These are phyloP conservation scores for Pyrrhia umbra DNA, from an alignment of 2,888 invertebrate genomes.

Conservation along the genomic window DNA sequence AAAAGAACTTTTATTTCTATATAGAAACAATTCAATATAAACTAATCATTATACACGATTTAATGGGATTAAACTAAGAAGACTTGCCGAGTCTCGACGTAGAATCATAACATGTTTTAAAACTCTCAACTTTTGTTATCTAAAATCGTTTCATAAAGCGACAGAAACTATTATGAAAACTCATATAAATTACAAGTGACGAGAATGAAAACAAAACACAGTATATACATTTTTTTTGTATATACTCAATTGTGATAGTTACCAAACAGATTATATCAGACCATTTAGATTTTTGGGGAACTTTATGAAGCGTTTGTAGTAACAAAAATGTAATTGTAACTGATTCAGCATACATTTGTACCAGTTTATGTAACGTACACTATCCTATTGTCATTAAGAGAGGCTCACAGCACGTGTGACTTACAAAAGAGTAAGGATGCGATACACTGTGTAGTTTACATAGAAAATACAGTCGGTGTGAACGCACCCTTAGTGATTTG, in stretches of 20 bases:
- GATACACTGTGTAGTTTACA: constrained; percentile 28
- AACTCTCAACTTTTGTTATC: constrained; percentile 58
- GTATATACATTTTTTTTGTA: background rate
- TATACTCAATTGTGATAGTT: background rate
- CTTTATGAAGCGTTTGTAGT: constrained; percentile 50
- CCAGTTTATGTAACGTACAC: constrained; percentile 71
- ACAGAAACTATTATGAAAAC: constrained; percentile 1
- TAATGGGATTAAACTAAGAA: constrained; percentile 63
- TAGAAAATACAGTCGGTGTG: constrained; percentile 30
- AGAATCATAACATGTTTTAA: constrained; percentile 64
- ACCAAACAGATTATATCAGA: background rate
- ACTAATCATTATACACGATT: constrained; percentile 67
- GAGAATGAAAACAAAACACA: background rate
- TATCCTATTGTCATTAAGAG: constrained; percentile 79
- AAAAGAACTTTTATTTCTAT: constrained; percentile 66
- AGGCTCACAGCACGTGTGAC: constrained; percentile 70
- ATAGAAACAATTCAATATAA: constrained; percentile 67
- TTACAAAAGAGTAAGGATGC: constrained; percentile 50
- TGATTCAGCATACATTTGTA: constrained; percentile 76
- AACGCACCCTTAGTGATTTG: constrained; percentile 72
- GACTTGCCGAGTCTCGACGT: constrained; percentile 62
- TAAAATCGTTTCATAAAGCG: constrained; percentile 52
- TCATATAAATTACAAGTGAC: background rate
- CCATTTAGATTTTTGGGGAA: background rate
- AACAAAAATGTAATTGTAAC: constrained; percentile 57